Conservation (phyloP, 1,140 invertebrate species). For the Lucilia sericata region DNA sequence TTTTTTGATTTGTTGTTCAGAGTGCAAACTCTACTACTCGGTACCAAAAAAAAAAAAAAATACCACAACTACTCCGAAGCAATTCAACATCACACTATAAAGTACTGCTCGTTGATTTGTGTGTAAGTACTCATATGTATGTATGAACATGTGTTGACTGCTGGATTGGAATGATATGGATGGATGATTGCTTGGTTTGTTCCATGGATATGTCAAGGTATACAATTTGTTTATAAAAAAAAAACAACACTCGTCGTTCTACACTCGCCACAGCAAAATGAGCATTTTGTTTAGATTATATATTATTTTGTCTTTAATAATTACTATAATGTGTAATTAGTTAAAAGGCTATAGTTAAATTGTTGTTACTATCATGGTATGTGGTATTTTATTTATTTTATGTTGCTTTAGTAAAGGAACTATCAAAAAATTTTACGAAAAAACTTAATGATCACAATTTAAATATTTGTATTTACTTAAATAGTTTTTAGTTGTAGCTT, state of each 20-base stretch:
- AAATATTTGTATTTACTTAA: background rate
- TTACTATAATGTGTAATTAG: slow-evolving; percentile 12
- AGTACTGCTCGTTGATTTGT: background rate
- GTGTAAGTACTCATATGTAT: background rate
- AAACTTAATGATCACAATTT: background rate
- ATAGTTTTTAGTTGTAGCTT: background rate
- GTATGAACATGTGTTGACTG: too few relatives aligned
- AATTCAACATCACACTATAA: background rate
- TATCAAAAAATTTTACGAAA: background rate
- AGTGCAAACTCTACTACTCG: background rate
- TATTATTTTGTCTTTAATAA: slow-evolving; percentile 16
- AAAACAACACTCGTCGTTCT: background rate
- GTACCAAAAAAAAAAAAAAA: too few relatives aligned
- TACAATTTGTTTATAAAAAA: slow-evolving; percentile 33
- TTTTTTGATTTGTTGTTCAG: slow-evolving; percentile 15
- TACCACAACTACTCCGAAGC: too few relatives aligned
- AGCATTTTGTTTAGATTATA: slow-evolving; percentile 20
- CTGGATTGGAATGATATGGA: background rate
- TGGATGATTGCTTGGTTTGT: background rate
- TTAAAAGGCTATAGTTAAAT: slow-evolving; percentile 6
- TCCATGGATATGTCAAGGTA: slow-evolving; percentile 36
- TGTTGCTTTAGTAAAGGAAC: background rate
- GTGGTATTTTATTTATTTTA: background rate
- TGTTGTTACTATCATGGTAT: background rate
- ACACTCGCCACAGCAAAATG: background rate